Base-by-base conservation (phyloP, 2,797 vertebrate genomes). In the Glossophaga mutica region DNA sequence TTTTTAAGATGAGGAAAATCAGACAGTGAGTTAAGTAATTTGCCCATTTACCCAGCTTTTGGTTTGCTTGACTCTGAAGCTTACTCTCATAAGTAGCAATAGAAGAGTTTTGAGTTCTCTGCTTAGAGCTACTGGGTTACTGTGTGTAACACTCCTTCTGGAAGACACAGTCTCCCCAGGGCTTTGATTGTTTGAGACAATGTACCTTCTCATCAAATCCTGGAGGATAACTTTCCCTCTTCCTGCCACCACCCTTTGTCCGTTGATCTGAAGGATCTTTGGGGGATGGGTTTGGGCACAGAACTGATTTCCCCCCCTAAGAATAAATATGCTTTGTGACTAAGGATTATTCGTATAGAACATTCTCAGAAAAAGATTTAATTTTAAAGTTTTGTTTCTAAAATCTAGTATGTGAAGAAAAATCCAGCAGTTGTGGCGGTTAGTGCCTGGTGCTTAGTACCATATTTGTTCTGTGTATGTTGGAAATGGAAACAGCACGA, bases 231-330 rank as follows among this genome's bases (percentile, higher is more conserved):
- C 22, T 44, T 90, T 52, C 48, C 9, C 0, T 78, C 57, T 62
- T 95, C 68, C 68, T 82, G 19, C 22, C 62, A 14, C 50, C 10
- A 8, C 26, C 7, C 32, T 55, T 79, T 78, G 73, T 68, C 86
- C 67, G 16, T 79, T 74, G 55, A 65, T 88, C 22, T 67, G 21
- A 93, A 78, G 42, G 52, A 42, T 62, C 59, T 82, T 76, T 87
- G 24, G 62, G 57, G 62, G 19, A 39, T 84, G 48, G 26, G 0
- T 84, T 92, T 90, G 50, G 79, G 70, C 65, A 84, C 52, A 87
- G 76, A 96, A 87, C 44, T 88, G 34, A 39, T 89, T 94, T 95
- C 62, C 77, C 29, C 19, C 87, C 21, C 29, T 68, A 78, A 90
- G 84, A 50, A 34, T 82, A 90, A 96, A 89, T 78, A 76, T 14